These are phyloP conservation scores for Blastobasis adustella DNA, from an alignment of 2,888 invertebrate genomes.

Conservation along the genomic window DNA sequence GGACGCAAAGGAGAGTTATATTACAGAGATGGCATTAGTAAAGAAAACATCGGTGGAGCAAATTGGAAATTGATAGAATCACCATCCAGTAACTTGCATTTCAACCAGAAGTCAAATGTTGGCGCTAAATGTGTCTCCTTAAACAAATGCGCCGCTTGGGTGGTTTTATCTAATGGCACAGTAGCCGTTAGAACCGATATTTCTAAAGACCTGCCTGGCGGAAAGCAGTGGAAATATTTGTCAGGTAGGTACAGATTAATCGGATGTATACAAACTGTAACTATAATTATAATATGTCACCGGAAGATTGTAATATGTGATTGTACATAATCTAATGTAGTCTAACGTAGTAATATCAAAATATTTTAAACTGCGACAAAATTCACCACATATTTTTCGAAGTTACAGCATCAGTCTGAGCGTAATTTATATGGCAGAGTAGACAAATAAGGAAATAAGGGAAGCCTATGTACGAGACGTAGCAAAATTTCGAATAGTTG, in stretches of 20 bases:
- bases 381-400: no score
- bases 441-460: no score
- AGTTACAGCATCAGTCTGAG: no score
- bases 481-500: no score
- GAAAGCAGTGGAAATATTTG: conserved; percentile 87
- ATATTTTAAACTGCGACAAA: no score
- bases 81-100: conserved; percentile 44
- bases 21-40: conserved; percentile 83
- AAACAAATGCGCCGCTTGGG: conserved; percentile 85
- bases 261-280: no score
- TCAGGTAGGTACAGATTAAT: conserved; percentile 35
- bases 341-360: no score
- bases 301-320: no score
- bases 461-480: no score
- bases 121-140: conserved; percentile 84
- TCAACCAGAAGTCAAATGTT: conserved; percentile 38
- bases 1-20: conserved; percentile 91
- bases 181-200: conserved; percentile 87
- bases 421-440: no score
- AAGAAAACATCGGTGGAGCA: conserved; percentile 77
- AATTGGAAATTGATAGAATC: conserved; percentile 89
- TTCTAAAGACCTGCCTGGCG: conserved; percentile 84
- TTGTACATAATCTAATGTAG: no score
- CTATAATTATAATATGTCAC: no score
- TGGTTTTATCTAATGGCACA: conserved; percentile 81